Evolutionary conservation across 2,113 vertebrate species (phyloP).

Genomic region (Cranoglanis bouderius): DNA sequence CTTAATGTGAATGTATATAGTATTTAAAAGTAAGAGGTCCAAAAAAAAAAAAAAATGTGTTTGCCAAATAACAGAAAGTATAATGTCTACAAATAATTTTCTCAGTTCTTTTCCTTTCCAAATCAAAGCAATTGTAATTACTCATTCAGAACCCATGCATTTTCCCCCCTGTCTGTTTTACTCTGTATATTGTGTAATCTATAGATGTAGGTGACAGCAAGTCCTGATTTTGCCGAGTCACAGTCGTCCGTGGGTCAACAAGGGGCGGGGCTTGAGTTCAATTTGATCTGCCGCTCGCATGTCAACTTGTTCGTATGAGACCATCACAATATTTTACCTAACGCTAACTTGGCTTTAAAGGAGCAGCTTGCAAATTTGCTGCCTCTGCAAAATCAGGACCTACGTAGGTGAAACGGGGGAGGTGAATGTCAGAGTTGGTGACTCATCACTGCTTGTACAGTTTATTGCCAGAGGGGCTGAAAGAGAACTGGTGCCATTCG

Average conservation of each 20-base stretch:
- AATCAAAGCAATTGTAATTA: constrained; percentile 56
- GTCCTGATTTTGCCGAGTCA: neutral
- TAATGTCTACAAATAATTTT: constrained; percentile 73
- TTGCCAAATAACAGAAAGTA: constrained; percentile 93
- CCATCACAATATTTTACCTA: neutral
- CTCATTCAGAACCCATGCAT: constrained; percentile 1
- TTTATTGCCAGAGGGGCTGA: neutral
- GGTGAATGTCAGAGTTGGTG: neutral
- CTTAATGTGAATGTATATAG: constrained; percentile 98
- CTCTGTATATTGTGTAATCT: constrained; percentile 44
- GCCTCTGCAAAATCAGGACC: constrained; percentile 10
- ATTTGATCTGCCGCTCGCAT: neutral
- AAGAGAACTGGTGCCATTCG: neutral
- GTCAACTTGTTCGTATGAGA: neutral
- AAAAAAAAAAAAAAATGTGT: constrained; percentile 74
- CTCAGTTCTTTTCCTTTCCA: constrained; percentile 65
- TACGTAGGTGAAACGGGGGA: neutral
- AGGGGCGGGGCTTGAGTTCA: neutral
- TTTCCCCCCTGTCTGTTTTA: neutral
- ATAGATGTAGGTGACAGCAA: constrained; percentile 20
- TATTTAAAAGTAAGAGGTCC: constrained; percentile 85
- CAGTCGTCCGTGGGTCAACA: neutral
- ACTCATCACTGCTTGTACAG: constrained; percentile 37
- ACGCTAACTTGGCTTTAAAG: neutral
- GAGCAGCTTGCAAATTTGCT: neutral